Evolutionary conservation across 1,140 invertebrate genomes (phyloP).

Genomic region (Ladona fulva): DNA sequence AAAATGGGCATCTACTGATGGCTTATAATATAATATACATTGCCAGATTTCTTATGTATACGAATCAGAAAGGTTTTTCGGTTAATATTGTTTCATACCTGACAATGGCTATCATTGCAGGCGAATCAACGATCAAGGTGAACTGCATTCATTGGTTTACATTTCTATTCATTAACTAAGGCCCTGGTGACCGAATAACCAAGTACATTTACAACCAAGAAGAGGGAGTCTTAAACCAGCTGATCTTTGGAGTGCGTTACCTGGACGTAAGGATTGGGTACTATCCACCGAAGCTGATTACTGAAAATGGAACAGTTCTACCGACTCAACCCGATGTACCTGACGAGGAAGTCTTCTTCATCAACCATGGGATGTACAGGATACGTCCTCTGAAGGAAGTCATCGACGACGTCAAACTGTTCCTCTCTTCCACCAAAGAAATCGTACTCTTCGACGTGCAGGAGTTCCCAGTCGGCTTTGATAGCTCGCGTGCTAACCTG

Average conservation of each 20-base stretch:
- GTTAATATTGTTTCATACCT: too few relatives aligned
- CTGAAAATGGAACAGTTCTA: not conserved
- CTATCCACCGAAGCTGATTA: slow-evolving; percentile 30
- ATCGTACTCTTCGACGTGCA: slow-evolving; percentile 55
- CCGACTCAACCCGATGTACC: not conserved
- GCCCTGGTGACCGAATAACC: slow-evolving; percentile 18
- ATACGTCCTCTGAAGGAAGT: slow-evolving; percentile 40
- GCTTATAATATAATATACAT: too few relatives aligned
- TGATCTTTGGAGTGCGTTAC: slow-evolving; percentile 48
- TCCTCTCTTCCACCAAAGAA: slow-evolving; percentile 49
- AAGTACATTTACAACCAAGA: slow-evolving; percentile 37
- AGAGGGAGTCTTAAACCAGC: slow-evolving; percentile 45
- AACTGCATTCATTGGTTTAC: too few relatives aligned
- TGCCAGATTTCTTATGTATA: too few relatives aligned
- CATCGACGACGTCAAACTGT: slow-evolving; percentile 43
- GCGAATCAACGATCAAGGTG: too few relatives aligned
- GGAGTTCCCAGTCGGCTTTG: slow-evolving; percentile 46
- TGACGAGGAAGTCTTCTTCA: slow-evolving; percentile 38
- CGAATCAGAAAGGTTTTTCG: too few relatives aligned
- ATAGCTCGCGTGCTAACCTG: slow-evolving; percentile 36
- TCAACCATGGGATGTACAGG: slow-evolving; percentile 45
- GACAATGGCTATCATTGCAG: too few relatives aligned
- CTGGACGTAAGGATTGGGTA: slow-evolving; percentile 49
- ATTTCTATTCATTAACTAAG: too few relatives aligned
- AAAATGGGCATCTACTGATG: too few relatives aligned